Evolutionary conservation across 2,888 invertebrate species (phyloP).

Genomic region (Ophioninae sp.): DNA sequence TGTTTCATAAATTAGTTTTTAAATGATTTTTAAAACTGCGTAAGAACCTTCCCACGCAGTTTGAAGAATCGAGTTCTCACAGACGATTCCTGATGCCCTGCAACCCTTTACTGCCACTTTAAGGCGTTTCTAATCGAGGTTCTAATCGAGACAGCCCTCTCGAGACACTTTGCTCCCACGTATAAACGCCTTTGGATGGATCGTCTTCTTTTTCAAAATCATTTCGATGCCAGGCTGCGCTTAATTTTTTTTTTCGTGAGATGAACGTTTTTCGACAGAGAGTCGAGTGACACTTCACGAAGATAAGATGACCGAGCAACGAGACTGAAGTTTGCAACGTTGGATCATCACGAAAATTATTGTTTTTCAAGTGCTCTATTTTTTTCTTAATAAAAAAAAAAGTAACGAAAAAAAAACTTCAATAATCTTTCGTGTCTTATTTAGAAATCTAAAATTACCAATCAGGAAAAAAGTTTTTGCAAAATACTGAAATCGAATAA

Average conservation of each 20-base stretch:
- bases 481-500: no score
- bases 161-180: slow-evolving; percentile 64
- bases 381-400: no score
- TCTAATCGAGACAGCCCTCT: slow-evolving; percentile 67
- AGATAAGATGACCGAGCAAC: neutral
- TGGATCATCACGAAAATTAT: no score
- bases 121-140: slow-evolving; percentile 51
- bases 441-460: no score
- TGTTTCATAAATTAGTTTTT: neutral
- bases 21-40: neutral
- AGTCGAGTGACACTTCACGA: neutral
- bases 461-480: no score
- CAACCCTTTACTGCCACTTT: slow-evolving; percentile 55
- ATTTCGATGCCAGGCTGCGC: no score
- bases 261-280: neutral
- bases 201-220: slow-evolving; percentile 26
- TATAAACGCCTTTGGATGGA: slow-evolving; percentile 16
- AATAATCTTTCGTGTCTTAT: no score
- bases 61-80: slow-evolving; percentile 45
- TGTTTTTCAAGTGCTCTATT: no score
- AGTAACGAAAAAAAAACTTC: no score
- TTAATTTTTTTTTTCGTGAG: neutral
- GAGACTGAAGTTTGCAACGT: no score
- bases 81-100: slow-evolving; percentile 20
- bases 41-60: slow-evolving; percentile 48